A percentile compares a stretch with the other conserved stretches of the same genome.
Conservation (phyloP, 2,888 invertebrate genomes). For the Campaea margaritaria region DNA sequence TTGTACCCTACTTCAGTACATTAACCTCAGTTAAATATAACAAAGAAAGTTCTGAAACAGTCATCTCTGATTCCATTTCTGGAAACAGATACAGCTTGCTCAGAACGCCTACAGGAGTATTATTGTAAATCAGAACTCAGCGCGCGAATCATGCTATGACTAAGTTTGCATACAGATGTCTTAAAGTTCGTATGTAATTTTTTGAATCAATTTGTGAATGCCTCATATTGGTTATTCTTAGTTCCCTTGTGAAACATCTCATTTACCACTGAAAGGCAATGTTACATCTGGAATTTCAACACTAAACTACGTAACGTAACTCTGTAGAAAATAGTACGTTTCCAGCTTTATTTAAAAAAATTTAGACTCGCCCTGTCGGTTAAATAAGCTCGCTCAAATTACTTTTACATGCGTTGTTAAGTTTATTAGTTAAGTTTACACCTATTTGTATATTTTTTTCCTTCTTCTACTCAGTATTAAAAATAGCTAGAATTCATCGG, state of each 20-base stretch:
- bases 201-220: background rate
- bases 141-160: conserved; percentile 57
- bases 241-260: background rate
- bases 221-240: background rate
- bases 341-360: conserved; percentile 22
- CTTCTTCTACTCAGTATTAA: conserved; percentile 11
- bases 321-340: background rate
- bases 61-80: conserved; percentile 68
- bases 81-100: conserved; percentile 64
- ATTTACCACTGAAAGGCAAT: too few relatives aligned
- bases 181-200: conserved; percentile 7
- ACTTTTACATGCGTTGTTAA: conserved; percentile 14
- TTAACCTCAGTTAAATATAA: conserved; percentile 48
- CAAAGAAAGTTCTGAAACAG: conserved; percentile 66
- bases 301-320: background rate
- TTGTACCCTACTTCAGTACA: conserved; percentile 40
- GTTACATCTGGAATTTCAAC: too few relatives aligned
- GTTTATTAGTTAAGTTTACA: conserved; percentile 13
- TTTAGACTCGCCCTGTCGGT: conserved; percentile 25
- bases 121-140: conserved; percentile 68
- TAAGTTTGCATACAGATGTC: conserved; percentile 50
- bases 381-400: conserved; percentile 23
- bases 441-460: conserved; percentile 14
- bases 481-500: conserved; percentile 23
- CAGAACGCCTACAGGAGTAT: conserved; percentile 67